Percentiles rank a stretch among this genome's conserved stretches.
phyloP scores from a whole-genome alignment of 2,888 invertebrate genomes.

The Camptogramma bilineatum region DNA sequence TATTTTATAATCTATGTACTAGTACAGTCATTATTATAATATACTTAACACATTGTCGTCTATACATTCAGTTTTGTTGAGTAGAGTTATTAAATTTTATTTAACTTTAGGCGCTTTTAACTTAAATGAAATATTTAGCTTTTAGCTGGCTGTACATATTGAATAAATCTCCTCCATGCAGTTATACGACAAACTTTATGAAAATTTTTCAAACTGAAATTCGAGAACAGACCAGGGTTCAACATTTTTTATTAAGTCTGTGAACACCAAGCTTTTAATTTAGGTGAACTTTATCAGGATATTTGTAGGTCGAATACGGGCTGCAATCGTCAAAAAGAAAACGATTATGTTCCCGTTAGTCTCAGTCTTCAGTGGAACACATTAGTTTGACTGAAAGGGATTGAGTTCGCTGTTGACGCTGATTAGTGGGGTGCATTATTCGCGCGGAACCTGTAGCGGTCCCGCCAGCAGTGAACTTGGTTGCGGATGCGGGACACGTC shows the following conservation, averaged over 20 bases:
- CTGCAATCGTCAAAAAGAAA: conserved; percentile 8
- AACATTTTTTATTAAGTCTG: conserved; percentile 36
- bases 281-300: conserved; percentile 23
- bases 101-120: conserved; percentile 29
- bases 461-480: conserved; percentile 84
- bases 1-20: not conserved
- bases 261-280: conserved; percentile 34
- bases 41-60: not conserved
- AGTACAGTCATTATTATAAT: not conserved
- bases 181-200: conserved; percentile 43
- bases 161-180: conserved; percentile 38
- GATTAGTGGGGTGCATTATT: conserved; percentile 49
- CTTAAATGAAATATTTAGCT: too few relatives aligned
- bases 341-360: conserved; percentile 20
- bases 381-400: conserved; percentile 33
- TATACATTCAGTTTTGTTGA: not conserved
- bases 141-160: conserved; percentile 33
- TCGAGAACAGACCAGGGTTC: conserved; percentile 39
- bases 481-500: conserved; percentile 91
- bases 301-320: conserved; percentile 8
- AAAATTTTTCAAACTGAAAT: conserved; percentile 42
- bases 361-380: conserved; percentile 36
- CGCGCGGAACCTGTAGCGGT: conserved; percentile 70
- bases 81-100: not conserved
- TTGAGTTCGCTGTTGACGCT: conserved; percentile 26